Evolutionary conservation across 2,888 invertebrate species (phyloP).

Genomic region (Brachylomia viminalis): DNA sequence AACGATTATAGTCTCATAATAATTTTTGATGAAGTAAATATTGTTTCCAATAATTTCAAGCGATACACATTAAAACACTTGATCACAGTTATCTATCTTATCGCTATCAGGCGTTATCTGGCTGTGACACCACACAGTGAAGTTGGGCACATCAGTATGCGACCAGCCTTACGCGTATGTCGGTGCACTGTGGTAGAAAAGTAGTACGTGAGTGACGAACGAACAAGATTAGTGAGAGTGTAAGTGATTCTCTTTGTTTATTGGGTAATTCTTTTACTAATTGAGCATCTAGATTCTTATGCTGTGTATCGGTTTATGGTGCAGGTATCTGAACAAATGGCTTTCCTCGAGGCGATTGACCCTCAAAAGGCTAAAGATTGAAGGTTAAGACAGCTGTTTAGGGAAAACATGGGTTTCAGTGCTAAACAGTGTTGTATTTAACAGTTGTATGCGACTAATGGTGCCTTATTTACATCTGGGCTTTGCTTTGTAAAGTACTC

Average conservation of each 20-base stretch:
- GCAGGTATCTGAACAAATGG: neutral
- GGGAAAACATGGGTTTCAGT: neutral
- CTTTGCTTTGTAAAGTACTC: too few species aligned
- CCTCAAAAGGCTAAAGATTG: neutral
- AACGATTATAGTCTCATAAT: neutral
- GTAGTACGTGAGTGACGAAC: constrained; percentile 12
- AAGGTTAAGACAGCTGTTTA: neutral
- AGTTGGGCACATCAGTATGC: constrained; percentile 48
- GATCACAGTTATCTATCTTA: constrained; percentile 60
- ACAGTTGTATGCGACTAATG: neutral
- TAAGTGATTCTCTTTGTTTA: constrained; percentile 44
- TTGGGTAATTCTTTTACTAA: neutral
- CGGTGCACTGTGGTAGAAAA: constrained; percentile 9
- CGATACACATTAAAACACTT: constrained; percentile 46
- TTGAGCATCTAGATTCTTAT: too few species aligned
- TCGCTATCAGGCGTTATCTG: constrained; percentile 62
- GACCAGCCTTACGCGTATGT: constrained; percentile 25
- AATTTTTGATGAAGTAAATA: constrained; percentile 21
- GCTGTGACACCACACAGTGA: constrained; percentile 49
- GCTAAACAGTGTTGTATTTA: too few species aligned
- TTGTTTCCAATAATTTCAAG: constrained; percentile 55
- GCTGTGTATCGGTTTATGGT: neutral
- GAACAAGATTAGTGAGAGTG: constrained; percentile 36
- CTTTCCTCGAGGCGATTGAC: neutral
- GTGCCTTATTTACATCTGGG: too few species aligned